Conservation (phyloP, 53 echinoderm and acorn worm genomes). For the Mesocentrotus franciscanus region DNA sequence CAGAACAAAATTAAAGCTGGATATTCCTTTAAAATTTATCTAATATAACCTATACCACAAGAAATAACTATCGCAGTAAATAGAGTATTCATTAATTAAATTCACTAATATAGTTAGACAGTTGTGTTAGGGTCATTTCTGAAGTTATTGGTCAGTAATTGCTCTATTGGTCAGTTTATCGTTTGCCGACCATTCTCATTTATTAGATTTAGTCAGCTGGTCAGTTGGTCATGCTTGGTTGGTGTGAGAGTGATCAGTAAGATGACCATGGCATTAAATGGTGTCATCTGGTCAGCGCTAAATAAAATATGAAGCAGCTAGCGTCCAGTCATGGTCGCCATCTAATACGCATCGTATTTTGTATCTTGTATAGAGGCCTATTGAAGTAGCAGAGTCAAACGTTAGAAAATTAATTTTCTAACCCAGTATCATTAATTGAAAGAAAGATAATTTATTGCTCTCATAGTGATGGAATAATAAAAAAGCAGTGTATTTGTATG, state of each 20-base stretch:
- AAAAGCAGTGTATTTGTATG: no score
- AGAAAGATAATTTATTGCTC: no score
- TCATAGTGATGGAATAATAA: no score
- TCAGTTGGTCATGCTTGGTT: neutral
- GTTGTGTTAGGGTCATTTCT: neutral
- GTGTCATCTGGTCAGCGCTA: neutral
- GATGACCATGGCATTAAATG: neutral
- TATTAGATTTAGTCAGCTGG: neutral
- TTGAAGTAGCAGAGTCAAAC: no score
- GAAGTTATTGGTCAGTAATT: neutral
- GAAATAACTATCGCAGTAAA: neutral
- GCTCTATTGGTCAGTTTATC: neutral
- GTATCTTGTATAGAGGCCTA: neutral
- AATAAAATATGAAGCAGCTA: neutral
- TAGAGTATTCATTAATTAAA: neutral
- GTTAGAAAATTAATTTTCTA: no score
- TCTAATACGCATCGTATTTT: neutral
- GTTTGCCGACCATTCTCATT: neutral
- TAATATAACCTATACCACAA: neutral
- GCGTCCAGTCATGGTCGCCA: neutral
- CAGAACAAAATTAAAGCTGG: no score
- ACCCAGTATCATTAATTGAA: no score
- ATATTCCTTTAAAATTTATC: neutral
- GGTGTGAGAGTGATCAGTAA: neutral
- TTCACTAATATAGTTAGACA: neutral